Evolutionary conservation across 2,797 vertebrate species (phyloP).

Genomic region (Loris lydekkerianus): DNA sequence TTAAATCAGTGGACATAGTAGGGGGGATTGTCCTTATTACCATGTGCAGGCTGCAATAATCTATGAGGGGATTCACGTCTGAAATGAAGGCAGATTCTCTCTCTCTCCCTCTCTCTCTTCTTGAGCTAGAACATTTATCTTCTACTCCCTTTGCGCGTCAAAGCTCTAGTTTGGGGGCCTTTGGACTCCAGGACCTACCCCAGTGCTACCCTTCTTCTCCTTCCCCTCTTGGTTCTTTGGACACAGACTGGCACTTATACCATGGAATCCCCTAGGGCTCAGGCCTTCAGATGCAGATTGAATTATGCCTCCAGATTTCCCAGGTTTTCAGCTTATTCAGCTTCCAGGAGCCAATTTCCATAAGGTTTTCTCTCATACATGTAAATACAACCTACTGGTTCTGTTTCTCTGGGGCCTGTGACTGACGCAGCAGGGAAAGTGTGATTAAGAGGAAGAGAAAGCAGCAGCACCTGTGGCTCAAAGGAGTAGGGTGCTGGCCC

Average conservation of each 20-base stretch:
- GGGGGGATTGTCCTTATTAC: not conserved
- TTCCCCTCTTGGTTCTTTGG: not conserved
- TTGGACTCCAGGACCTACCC: not conserved
- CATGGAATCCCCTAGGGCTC: not conserved
- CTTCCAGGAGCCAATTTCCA: not conserved
- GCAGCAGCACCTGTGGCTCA: too few relatives aligned
- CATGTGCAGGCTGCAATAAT: not conserved
- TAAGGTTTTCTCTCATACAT: not conserved
- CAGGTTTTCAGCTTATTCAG: not conserved
- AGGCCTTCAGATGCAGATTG: not conserved
- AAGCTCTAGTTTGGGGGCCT: not conserved
- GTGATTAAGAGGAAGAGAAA: not conserved
- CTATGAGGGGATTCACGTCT: not conserved
- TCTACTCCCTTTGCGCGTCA: not conserved
- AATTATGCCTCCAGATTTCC: not conserved
- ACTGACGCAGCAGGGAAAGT: not conserved
- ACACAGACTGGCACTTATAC: too few relatives aligned
- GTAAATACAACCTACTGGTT: not conserved
- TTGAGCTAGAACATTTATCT: not conserved
- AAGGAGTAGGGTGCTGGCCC: too few relatives aligned
- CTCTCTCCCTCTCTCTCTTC: not conserved
- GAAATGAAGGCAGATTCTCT: not conserved
- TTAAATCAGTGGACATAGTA: not conserved
- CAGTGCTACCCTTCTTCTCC: not conserved
- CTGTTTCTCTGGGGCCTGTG: not conserved